Evolutionary conservation across 1,140 invertebrate species (phyloP).

Genomic region (Coenobita brevimanus): DNA sequence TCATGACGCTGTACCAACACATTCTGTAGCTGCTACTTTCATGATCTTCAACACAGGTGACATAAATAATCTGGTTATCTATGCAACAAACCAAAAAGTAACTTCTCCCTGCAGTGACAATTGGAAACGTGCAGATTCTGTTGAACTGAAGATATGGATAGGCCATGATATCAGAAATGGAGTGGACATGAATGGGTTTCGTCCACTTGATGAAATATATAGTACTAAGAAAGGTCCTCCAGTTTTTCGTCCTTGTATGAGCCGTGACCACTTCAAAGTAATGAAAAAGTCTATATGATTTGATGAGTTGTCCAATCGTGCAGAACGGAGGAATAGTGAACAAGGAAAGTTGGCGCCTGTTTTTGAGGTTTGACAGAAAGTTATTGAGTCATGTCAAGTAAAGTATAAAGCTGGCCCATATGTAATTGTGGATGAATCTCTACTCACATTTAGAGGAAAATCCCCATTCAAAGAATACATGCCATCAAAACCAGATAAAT

Average conservation of each 20-base stretch:
- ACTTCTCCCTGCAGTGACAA: neutral
- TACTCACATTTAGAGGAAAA: neutral
- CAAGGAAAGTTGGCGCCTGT: neutral
- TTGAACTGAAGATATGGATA: constrained; percentile 13
- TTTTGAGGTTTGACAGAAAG: neutral
- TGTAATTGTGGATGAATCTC: neutral
- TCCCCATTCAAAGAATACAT: neutral
- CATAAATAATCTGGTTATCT: too few species aligned
- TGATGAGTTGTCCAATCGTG: constrained; percentile 5
- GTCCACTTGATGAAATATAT: too few species aligned
- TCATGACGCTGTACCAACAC: neutral
- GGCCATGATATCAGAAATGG: neutral
- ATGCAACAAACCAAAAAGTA: neutral
- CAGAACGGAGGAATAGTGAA: constrained; percentile 3
- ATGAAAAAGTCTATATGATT: neutral
- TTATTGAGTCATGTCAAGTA: constrained; percentile 1
- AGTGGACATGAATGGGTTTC: constrained; percentile 15
- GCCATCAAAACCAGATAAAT: constrained; percentile 18
- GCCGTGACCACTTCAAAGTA: neutral
- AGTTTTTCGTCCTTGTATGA: neutral
- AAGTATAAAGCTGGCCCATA: neutral
- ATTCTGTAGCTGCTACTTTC: too few species aligned
- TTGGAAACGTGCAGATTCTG: neutral
- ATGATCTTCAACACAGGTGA: too few species aligned
- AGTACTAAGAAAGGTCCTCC: too few species aligned